A percentile compares a stretch with the other conserved stretches of the same genome.
Conservation (phyloP, 2,888 invertebrate species). For the Venustoraphidia nigricollis region DNA sequence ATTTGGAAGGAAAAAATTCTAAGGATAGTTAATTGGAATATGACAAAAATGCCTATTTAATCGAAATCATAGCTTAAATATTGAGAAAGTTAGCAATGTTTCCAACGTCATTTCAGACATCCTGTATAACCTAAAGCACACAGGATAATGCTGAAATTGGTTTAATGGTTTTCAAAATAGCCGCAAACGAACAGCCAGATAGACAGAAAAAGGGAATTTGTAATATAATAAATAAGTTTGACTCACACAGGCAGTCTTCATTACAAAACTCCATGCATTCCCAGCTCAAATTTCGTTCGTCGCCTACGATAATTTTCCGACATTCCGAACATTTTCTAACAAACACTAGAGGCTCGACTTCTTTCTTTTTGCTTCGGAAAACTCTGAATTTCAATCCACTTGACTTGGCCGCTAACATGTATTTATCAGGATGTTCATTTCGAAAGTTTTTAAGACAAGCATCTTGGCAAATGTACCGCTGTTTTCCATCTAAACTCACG, state of each 20-base stretch:
- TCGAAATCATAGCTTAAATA: too few species aligned
- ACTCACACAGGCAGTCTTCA: conserved; percentile 61
- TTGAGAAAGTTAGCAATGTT: too few species aligned
- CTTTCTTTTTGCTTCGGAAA: conserved; percentile 38
- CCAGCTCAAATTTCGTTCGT: conserved; percentile 63
- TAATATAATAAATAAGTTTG: conserved; percentile 5
- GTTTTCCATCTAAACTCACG: conserved; percentile 29
- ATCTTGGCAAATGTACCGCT: conserved; percentile 36
- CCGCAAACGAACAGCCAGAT: too few species aligned
- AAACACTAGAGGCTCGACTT: conserved; percentile 39
- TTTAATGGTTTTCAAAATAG: too few species aligned
- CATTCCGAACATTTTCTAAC: conserved; percentile 42
- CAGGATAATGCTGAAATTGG: too few species aligned
- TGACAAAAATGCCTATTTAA: too few species aligned
- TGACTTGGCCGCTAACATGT: conserved; percentile 17
- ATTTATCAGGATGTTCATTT: conserved; percentile 25
- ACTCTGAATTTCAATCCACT: conserved; percentile 2
- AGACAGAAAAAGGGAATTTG: neutral
- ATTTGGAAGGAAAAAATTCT: too few species aligned
- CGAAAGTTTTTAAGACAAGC: conserved; percentile 36
- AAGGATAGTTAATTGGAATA: too few species aligned
- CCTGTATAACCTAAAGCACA: too few species aligned
- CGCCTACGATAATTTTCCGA: conserved; percentile 28
- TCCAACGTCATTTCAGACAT: too few species aligned
- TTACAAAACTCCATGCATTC: conserved; percentile 91